Evolutionary conservation across 2,888 invertebrate species (phyloP).

Genomic region (Pachydiplax longipennis): DNA sequence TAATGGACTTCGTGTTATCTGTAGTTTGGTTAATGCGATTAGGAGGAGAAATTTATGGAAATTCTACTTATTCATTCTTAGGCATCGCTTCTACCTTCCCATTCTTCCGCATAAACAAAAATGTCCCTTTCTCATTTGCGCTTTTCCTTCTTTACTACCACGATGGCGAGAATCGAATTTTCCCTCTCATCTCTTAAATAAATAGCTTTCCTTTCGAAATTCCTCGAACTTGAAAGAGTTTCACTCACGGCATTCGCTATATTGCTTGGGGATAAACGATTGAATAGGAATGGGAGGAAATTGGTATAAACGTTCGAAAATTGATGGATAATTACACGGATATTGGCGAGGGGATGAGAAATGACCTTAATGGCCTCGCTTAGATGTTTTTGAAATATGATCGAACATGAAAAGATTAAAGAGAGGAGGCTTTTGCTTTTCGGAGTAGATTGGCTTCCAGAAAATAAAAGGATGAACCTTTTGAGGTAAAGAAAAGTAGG

Average conservation of each 20-base stretch:
- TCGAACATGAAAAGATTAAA: not conserved
- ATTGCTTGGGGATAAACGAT: not conserved
- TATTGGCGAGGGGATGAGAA: not conserved
- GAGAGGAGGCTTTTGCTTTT: not conserved
- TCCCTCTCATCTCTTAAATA: not conserved
- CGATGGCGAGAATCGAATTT: not conserved
- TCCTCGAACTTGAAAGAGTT: too few relatives aligned
- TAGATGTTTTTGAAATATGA: constrained; percentile 10
- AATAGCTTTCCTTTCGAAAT: not conserved
- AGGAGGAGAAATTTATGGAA: not conserved
- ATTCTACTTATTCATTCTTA: not conserved
- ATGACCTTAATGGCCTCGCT: not conserved
- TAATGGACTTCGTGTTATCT: not conserved
- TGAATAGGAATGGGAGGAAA: not conserved
- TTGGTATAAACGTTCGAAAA: not conserved
- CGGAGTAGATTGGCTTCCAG: not conserved
- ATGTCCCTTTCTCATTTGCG: not conserved
- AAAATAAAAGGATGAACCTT: not conserved
- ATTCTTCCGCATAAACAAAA: not conserved
- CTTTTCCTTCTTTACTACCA: not conserved
- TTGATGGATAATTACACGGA: constrained; percentile 25
- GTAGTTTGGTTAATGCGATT: not conserved
- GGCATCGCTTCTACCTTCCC: not conserved
- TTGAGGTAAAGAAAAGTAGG: not conserved
- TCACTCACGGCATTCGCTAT: not conserved